Percentiles rank a stretch among this genome's conserved stretches.
phyloP scores from a whole-genome alignment of 2,113 vertebrate species.

The Craseonycteris thonglongyai region DNA sequence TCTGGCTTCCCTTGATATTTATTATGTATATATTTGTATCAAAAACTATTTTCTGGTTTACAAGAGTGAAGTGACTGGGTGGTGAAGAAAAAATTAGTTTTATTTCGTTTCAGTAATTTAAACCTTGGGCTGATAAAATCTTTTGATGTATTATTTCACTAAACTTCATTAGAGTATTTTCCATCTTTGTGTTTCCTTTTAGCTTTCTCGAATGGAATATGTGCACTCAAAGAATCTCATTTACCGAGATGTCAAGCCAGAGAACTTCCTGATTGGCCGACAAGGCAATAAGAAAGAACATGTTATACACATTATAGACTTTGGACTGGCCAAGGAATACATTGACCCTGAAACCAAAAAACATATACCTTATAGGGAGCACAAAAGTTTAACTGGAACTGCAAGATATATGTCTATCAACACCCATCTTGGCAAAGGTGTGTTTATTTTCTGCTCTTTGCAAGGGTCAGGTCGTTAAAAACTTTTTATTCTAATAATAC shows the following conservation, averaged over 20 bases:
- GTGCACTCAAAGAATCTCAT: constrained; percentile 99
- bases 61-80: background rate
- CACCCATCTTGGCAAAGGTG: constrained; percentile 98
- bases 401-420: constrained; percentile 99
- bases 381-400: constrained; percentile 98
- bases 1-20: no score
- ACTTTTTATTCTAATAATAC: background rate
- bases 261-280: constrained; percentile 97
- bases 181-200: background rate
- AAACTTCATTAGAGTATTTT: constrained; percentile 22
- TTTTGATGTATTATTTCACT: background rate
- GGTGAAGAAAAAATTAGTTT: constrained; percentile 4
- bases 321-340: constrained; percentile 99
- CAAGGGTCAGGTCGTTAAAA: constrained; percentile 22
- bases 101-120: constrained; percentile 33
- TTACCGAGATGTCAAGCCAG: constrained; percentile 98
- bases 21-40: background rate
- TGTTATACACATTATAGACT: constrained; percentile 99
- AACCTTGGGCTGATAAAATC: background rate
- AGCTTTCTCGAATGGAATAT: constrained; percentile 99
- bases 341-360: constrained; percentile 99
- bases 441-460: constrained; percentile 37
- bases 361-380: constrained; percentile 99
- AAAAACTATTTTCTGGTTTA: background rate
- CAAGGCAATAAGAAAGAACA: constrained; percentile 98